Base-by-base conservation (phyloP, 2,888 invertebrate species). In the Folsomia manolachei region DNA sequence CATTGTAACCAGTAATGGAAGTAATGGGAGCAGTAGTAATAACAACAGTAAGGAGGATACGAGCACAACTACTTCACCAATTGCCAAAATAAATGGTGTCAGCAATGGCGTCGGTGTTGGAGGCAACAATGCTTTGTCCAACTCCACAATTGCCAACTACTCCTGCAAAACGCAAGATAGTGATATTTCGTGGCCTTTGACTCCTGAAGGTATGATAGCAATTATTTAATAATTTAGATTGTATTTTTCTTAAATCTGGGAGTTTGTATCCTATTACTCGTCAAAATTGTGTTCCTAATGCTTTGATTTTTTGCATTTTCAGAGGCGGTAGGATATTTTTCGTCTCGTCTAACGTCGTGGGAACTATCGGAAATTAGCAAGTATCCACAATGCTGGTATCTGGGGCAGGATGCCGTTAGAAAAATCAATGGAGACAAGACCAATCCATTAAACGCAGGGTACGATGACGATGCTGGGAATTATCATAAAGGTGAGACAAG, bases 321-420 rank as follows among this genome's bases (percentile, higher is more conserved):
- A 93, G 94, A 94, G 85, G 90, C 93, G 75, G 86, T 94, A 69
- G 92, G 92, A 83, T 87, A 91, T 82, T 95, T 93, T 84, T 90
- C 93, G 75, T 90, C 90, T 79, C 88, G 91, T 81, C 87, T 97
- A 82, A 92, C 95, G 66, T 93, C 93, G 82, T 94, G 92, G 88
- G 97, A 97, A 86, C 88, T 92, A 82, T 90, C 89, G 80, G 97
- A 97, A 86, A 90, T 97, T 77, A 89, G 93, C 82, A 91, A 94
- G 81, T 97, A 94, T 85, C 91, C 94, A 9, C 95, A 97, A 84
- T 90, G 97, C 79, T 97, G 95, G 94, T 97, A 94, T 86, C 88
- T 96, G 80, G 95, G 95, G 0, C 85, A 94, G 82, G 91, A 93
- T 76, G 90, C 94, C 61, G 90, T 81, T 62, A 73, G 89, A 84